Conservation (phyloP, 2,888 invertebrate species). For the Dermolepida albohirtum region DNA sequence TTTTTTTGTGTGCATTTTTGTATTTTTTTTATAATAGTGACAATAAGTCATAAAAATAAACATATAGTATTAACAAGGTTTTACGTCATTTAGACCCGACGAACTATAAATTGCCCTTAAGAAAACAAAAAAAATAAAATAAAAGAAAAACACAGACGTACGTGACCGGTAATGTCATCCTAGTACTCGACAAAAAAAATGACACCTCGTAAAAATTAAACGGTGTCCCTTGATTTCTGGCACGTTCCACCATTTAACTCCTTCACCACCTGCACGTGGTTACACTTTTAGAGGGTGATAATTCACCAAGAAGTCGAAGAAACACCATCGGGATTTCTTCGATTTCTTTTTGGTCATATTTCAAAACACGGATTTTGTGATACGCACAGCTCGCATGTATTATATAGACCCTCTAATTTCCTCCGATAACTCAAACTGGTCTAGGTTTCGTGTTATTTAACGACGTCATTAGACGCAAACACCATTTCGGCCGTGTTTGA, state of each 20-base stretch:
- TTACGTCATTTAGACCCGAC: neutral
- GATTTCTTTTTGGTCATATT: neutral
- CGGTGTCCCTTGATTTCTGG: conserved; percentile 18
- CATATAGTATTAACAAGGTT: no score
- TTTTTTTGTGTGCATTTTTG: no score
- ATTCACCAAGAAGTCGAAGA: conserved; percentile 9
- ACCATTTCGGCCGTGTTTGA: neutral
- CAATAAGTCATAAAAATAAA: no score
- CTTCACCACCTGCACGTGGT: conserved; percentile 10
- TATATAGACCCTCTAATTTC: neutral
- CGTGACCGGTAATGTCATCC: conserved; percentile 10
- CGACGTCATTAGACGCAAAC: conserved; percentile 15
- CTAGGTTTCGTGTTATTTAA: conserved; percentile 3
- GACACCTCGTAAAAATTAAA: conserved; percentile 33
- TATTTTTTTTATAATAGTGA: no score
- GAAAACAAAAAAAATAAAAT: conserved; percentile 1
- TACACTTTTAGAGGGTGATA: conserved; percentile 9
- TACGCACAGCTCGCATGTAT: neutral
- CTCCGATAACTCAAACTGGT: conserved; percentile 10
- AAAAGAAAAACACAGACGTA: conserved; percentile 3
- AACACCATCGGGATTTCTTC: neutral
- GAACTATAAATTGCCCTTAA: conserved; percentile 1
- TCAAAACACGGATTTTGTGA: neutral
- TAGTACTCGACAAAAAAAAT: conserved; percentile 14
- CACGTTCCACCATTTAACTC: conserved; percentile 15